Percentiles rank a stretch among this genome's conserved stretches.
Conservation (phyloP, 2,797 vertebrate species). For the Aplochiton taeniatus region DNA sequence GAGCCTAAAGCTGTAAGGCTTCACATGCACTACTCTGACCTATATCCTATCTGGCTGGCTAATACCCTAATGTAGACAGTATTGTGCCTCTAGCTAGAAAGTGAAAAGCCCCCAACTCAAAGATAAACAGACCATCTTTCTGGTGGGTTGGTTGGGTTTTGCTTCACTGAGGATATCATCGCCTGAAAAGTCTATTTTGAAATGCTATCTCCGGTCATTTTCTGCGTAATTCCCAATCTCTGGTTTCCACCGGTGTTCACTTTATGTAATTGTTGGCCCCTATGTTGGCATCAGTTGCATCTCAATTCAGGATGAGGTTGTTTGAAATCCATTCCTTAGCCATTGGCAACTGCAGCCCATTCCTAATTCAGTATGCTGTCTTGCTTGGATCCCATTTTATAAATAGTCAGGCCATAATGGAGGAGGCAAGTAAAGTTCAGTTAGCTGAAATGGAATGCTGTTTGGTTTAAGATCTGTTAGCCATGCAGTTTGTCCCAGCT, state of each 20-base stretch:
- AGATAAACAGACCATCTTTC: no score
- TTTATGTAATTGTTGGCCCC: not conserved
- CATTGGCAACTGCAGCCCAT: constrained; percentile 27
- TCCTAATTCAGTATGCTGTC: constrained; percentile 26
- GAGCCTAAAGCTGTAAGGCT: constrained; percentile 23
- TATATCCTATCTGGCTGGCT: constrained; percentile 40
- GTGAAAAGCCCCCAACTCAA: no score
- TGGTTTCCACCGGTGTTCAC: no score
- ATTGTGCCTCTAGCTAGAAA: not conserved
- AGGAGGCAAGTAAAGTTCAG: constrained; percentile 8
- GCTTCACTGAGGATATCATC: no score
- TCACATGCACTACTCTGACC: constrained; percentile 35
- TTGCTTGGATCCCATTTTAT: constrained; percentile 43
- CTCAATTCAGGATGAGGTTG: constrained; percentile 23
- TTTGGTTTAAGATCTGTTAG: constrained; percentile 27
- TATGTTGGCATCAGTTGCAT: constrained; percentile 8
- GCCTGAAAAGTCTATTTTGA: no score
- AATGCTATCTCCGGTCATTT: no score
- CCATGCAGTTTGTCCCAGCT: constrained; percentile 18
- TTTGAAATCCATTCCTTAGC: constrained; percentile 39
- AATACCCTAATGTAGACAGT: constrained; percentile 1
- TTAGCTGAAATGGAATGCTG: constrained; percentile 26
- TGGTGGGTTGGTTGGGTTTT: no score
- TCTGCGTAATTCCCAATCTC: no score
- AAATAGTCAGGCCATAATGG: constrained; percentile 31